Evolutionary conservation across 2,797 vertebrate genomes (phyloP), one percentile per base, ranked within the genome.

Genomic region (Fistularia tabacaria): DNA sequence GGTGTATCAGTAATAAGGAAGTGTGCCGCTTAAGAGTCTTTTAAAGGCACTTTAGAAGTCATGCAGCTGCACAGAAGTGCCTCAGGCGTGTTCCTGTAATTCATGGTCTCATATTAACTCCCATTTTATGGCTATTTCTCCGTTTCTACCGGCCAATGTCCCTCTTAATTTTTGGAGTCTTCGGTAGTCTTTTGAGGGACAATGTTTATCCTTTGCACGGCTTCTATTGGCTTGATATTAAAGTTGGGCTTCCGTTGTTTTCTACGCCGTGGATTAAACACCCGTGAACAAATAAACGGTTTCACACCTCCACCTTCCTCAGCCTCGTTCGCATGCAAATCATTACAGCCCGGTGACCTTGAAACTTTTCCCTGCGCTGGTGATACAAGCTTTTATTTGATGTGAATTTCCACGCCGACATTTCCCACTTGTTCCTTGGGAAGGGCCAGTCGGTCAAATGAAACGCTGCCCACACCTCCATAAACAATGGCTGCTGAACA

Each of bases 51-150:
- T 81, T 79, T 51, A 77, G 60, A 75, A 86, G 82, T 88, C 86
- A 87, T 77, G 85, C 68, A 85, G 73, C 64, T 49, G 12, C 39
- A 44, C 54, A 79, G 71, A 83, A 86, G 51, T 54, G 83, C 89
- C 88, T 74, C 59, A 1, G 74, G 89, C 85, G 49, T 85, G 69
- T 90, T 90, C 82, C 77, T 62, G 70, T 87, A 85, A 87, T 78
- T 70, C 79, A 78, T 79, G 64, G 85, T 88, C 76, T 86, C 62
- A 85, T 74, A 91, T 91, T 90, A 90, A 91, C 90, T 88, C 77
- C 48, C 43, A 77, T 75, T 78, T 81, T 77, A 64, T 36, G 14
- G 43, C 57, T 37, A 48, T 69, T 81, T 58, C 57, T 54, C 11
- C 57, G 59, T 15, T 13, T 46, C 11, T 46, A 47, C 49, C 45